Evolutionary conservation across 1,140 invertebrate genomes (phyloP), one percentile per base, ranked within the genome.

Genomic region (Matsumurasca onukii): DNA sequence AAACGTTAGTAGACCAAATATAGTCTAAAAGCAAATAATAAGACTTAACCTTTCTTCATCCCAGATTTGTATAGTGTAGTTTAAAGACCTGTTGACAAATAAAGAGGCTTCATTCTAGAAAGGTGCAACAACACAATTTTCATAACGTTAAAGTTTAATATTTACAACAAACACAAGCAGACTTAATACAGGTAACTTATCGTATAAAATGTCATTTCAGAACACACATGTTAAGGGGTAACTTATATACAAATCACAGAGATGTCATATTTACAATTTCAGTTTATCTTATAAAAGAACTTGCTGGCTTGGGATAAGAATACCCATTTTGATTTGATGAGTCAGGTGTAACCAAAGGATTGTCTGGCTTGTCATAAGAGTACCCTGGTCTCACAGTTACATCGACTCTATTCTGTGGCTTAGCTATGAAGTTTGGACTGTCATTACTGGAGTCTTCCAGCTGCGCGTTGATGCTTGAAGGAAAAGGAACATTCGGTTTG

Each of bases 351-450:
- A 39, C 24, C 13, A 59, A 59, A 25, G 55, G 25, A n/a, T 59
- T 59, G 25, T 24, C 15, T 25, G 55, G 55, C 24, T 24, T 59
- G n/a, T 59, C 25, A 27, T 59, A 59, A 29, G 25, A 25, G 25
- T 59, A 59, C 30, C 55, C 55, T 22, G 55, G 55, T 27, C 25
- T 25, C 24, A 59, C 25, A 9, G 22, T 59, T 1, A 59, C 55
- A 15, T 59, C 55, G 3, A 59, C 55, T 27, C 30, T 22, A 3
- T 22, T 59, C 30, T 59, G 55, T 27, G 55, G 55, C 22, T 59
- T 59, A 12, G 22, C 55, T 12, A 27, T 24, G 25, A 27, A 29
- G n/a, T 59, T 59, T 29, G 55, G 22, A 15, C 30, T 29, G n/a
- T 59, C n/a, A 27, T 59, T 59, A 27, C 22, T n/a, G n/a, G n/a